phyloP scores from a whole-genome alignment of 1,140 invertebrate species.

The Eriosoma lanigerum region DNA sequence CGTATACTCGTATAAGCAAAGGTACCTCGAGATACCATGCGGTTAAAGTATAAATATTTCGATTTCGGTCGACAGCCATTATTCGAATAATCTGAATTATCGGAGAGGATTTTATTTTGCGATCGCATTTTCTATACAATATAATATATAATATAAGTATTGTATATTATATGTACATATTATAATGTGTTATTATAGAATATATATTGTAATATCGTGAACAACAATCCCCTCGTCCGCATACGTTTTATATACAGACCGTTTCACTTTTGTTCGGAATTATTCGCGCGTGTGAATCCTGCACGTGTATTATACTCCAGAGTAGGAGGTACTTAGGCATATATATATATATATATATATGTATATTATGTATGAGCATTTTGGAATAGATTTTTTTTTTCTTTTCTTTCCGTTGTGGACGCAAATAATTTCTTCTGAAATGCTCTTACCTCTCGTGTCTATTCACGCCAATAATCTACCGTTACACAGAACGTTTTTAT shows the following conservation, averaged over 20 bases:
- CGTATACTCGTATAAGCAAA: too few species aligned
- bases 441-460: neutral
- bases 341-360: too few species aligned
- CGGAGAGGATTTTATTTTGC: neutral
- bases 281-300: constrained; percentile 29
- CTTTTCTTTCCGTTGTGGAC: too few species aligned
- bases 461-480: constrained; percentile 24
- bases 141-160: neutral
- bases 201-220: neutral
- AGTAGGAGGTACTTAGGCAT: too few species aligned
- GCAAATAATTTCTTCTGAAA: neutral
- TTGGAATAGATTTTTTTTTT: neutral
- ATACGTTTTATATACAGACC: neutral
- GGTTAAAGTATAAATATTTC: too few species aligned
- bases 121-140: neutral
- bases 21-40: too few species aligned
- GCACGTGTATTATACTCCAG: neutral
- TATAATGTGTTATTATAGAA: neutral
- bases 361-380: neutral
- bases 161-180: neutral
- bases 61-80: neutral
- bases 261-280: constrained; percentile 34
- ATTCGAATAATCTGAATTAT: constrained; percentile 22
- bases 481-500: constrained; percentile 4
- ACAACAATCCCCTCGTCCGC: neutral